These are phyloP conservation scores for Sinosuthora webbiana DNA, from an alignment of 2,113 vertebrate genomes.

Conservation along the genomic window DNA sequence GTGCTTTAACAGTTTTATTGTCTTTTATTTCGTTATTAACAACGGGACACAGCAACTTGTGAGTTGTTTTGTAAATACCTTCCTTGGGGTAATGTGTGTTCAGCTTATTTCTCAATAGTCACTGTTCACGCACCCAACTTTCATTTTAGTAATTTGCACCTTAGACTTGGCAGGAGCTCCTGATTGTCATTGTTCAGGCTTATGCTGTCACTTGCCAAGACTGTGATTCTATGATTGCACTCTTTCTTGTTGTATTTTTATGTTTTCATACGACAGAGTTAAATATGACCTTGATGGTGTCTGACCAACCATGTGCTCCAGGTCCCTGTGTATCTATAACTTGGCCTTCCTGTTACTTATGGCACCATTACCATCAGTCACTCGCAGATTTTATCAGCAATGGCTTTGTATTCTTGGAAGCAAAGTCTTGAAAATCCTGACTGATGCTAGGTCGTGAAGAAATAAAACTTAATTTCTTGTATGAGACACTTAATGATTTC, in stretches of 20 bases:
- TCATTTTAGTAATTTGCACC: neutral
- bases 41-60: neutral
- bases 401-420: neutral
- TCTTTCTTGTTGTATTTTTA: neutral
- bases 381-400: neutral
- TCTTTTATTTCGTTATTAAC: neutral
- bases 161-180: neutral
- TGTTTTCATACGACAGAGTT: neutral
- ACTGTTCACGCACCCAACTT: neutral
- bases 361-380: neutral
- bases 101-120: neutral
- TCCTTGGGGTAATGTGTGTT: neutral
- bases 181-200: neutral
- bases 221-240: neutral
- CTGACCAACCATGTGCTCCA: neutral
- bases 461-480: neutral
- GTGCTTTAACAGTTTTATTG: neutral
- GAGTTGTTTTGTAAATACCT: neutral
- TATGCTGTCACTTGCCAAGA: neutral
- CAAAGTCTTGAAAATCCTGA: neutral
- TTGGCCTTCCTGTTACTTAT: neutral
- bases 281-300: neutral
- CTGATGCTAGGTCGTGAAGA: neutral
- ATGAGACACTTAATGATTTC: neutral
- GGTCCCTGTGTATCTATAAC: fast-evolving